These are phyloP conservation scores for Petrocephalus sullivani DNA, from an alignment of 2,797 vertebrate genomes.

Conservation along the genomic window DNA sequence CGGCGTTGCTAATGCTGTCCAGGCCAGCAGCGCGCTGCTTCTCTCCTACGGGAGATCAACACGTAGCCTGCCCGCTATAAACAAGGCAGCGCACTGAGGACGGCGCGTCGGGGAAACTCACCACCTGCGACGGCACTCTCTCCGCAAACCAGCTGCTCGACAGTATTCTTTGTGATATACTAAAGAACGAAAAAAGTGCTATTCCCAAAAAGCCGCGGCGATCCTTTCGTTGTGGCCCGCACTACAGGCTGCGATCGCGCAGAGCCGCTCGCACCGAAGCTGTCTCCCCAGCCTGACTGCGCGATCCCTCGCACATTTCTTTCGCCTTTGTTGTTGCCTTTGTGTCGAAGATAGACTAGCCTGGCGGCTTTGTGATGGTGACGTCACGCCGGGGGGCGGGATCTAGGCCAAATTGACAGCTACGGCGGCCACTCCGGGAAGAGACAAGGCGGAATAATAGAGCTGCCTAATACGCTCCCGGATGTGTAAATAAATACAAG, in stretches of 20 bases:
- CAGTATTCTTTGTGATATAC: constrained; percentile 32
- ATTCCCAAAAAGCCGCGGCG: constrained; percentile 18
- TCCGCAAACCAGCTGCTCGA: constrained; percentile 45
- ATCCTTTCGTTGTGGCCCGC: neutral
- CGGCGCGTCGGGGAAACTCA: constrained; percentile 38
- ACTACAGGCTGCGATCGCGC: neutral
- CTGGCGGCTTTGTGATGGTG: constrained; percentile 55
- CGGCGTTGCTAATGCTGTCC: neutral
- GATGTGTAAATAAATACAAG: constrained; percentile 85
- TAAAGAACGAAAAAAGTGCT: constrained; percentile 35
- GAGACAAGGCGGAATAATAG: constrained; percentile 32
- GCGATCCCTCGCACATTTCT: constrained; percentile 47
- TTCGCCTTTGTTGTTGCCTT: constrained; percentile 66
- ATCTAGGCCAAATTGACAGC: constrained; percentile 43
- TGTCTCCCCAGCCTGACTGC: neutral
- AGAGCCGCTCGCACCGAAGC: neutral
- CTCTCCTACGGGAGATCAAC: neutral
- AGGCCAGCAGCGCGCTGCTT: neutral
- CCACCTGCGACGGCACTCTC: constrained; percentile 56
- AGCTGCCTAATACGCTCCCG: constrained; percentile 49
- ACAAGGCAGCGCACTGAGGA: neutral
- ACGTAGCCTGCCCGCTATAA: neutral
- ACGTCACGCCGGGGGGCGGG: constrained; percentile 59
- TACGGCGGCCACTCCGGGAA: constrained; percentile 39
- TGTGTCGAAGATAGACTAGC: constrained; percentile 63